Conservation (phyloP, 1,140 invertebrate genomes). For the Papilio helenus region DNA sequence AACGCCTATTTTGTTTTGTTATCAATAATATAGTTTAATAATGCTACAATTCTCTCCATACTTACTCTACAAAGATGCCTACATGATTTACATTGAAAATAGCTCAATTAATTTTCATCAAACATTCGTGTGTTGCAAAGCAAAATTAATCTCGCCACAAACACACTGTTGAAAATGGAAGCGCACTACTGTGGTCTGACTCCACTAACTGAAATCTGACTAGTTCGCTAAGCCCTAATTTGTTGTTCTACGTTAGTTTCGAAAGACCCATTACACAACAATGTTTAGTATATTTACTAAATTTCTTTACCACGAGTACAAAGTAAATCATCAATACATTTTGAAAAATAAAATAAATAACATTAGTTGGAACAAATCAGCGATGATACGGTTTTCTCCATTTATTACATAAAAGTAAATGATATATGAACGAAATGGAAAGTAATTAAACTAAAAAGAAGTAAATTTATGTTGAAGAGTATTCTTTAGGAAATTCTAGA, state of each 20-base stretch:
- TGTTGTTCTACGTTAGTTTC: neutral
- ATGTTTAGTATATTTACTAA: neutral
- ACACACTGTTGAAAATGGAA: constrained; percentile 16
- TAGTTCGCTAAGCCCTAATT: constrained; percentile 7
- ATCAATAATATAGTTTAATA: neutral
- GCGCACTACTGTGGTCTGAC: constrained; percentile 5
- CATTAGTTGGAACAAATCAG: too few species aligned
- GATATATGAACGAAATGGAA: too few species aligned
- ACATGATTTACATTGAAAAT: neutral
- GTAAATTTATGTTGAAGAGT: too few species aligned
- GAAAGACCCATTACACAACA: neutral
- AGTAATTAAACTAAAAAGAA: too few species aligned
- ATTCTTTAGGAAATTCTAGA: neutral
- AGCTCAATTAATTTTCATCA: neutral
- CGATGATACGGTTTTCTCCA: too few species aligned
- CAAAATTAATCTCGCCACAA: constrained; percentile 18
- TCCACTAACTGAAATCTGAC: constrained; percentile 19
- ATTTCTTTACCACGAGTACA: neutral
- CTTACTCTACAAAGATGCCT: neutral
- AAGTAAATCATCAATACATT: neutral
- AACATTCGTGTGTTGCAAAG: constrained; percentile 8
- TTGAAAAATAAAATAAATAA: too few species aligned
- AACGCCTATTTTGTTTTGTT: neutral
- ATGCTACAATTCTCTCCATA: too few species aligned
- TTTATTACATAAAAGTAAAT: too few species aligned